phyloP scores from a whole-genome alignment of 2,113 vertebrate genomes.

The Anser brachyrhynchus region DNA sequence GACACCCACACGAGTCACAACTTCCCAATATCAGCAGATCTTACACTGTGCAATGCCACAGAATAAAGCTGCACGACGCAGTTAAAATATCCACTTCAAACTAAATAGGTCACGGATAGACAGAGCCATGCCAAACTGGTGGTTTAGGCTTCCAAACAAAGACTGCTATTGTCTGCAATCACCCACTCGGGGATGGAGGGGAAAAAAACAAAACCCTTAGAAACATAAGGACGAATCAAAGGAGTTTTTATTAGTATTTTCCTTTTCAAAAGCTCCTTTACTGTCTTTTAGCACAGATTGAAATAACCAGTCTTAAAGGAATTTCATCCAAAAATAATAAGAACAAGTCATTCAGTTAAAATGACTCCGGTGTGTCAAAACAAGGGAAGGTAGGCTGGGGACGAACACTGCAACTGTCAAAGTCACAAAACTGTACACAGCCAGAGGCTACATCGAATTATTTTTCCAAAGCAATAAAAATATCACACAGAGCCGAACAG shows the following conservation, averaged over 20 bases:
- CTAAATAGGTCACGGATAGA: constrained; percentile 65
- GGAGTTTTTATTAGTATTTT: neutral
- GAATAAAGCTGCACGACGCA: neutral
- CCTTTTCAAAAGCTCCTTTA: neutral
- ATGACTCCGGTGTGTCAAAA: neutral
- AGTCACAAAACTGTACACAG: neutral
- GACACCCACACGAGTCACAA: neutral
- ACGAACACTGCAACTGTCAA: neutral
- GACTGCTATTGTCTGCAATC: constrained; percentile 46
- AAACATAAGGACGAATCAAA: neutral
- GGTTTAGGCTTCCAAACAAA: constrained; percentile 53
- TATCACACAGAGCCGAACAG: neutral
- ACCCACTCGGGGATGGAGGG: neutral
- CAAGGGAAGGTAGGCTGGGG: neutral
- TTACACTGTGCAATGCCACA: neutral
- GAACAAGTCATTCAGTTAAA: neutral
- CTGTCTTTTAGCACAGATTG: neutral
- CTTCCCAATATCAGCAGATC: neutral
- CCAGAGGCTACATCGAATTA: neutral
- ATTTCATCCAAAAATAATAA: neutral
- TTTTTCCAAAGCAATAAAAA: neutral
- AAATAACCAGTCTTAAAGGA: neutral
- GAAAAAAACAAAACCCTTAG: neutral
- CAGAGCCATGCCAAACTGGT: constrained; percentile 17
- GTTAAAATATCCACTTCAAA: neutral